Evolutionary conservation across 2,888 invertebrate genomes (phyloP).

Genomic region (Pocota personata): DNA sequence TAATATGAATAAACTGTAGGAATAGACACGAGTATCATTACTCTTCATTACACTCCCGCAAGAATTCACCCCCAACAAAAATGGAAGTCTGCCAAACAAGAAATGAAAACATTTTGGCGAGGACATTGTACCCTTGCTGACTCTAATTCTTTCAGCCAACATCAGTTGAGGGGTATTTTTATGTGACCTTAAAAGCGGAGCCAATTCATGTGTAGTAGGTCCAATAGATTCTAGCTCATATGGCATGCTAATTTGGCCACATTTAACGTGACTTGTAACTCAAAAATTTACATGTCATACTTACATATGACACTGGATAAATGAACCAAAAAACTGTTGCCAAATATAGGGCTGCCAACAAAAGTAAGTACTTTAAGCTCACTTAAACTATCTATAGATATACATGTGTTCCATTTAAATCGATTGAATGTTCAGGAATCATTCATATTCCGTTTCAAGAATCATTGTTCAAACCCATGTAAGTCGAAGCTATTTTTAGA

Average conservation of each 20-base stretch:
- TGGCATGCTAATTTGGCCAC: slow-evolving; percentile 33
- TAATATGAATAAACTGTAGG: neutral
- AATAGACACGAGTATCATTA: slow-evolving; percentile 10
- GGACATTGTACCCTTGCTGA: slow-evolving; percentile 40
- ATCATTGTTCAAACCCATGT: neutral
- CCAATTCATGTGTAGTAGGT: slow-evolving; percentile 21
- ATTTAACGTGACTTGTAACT: slow-evolving; percentile 40
- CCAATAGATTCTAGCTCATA: neutral
- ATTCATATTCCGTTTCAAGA: slow-evolving; percentile 36
- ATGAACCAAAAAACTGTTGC: neutral
- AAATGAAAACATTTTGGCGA: slow-evolving; percentile 60
- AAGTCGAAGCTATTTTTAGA: neutral
- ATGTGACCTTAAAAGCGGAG: slow-evolving; percentile 5
- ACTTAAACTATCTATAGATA: neutral
- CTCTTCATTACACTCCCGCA: neutral
- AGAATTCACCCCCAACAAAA: neutral
- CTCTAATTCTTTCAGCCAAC: slow-evolving; percentile 2
- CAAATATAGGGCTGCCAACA: slow-evolving; percentile 10
- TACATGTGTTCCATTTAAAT: slow-evolving; percentile 6
- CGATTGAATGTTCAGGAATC: slow-evolving; percentile 54
- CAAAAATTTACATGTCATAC: slow-evolving; percentile 27
- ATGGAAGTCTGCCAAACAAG: slow-evolving; percentile 52
- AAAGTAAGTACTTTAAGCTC: neutral
- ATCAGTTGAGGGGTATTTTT: neutral
- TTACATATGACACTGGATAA: slow-evolving; percentile 5